Conservation (phyloP, 2,113 vertebrate genomes). For the Neomonachus schauinslandi region DNA sequence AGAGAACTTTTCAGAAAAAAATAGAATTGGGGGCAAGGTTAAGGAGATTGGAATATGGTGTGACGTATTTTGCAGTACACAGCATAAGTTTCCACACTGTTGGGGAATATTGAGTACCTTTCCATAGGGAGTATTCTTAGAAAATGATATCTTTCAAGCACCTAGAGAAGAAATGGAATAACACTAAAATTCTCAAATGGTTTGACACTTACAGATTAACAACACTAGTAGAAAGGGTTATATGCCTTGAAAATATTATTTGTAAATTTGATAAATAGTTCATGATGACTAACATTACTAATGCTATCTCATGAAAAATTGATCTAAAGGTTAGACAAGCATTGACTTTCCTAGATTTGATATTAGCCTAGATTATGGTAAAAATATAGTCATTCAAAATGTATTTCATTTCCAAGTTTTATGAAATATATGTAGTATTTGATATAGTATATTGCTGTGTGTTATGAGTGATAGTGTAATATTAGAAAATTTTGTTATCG, state of each 20-base stretch:
- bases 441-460: neutral
- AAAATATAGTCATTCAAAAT: neutral
- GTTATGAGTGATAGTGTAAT: neutral
- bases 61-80: neutral
- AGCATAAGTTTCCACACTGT: neutral
- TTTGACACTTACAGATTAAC: neutral
- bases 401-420: neutral
- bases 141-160: neutral
- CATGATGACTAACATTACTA: neutral
- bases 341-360: neutral
- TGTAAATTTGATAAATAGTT: neutral
- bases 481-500: neutral
- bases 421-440: neutral
- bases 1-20: neutral
- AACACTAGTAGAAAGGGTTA: neutral
- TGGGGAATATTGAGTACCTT: accelerated
- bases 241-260: neutral
- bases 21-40: neutral
- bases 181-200: neutral
- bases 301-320: neutral
- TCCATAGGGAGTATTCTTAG: neutral
- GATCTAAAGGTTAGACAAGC: neutral
- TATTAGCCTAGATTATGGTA: neutral
- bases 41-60: neutral
- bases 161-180: neutral